Evolutionary conservation across 2,113 vertebrate species (phyloP).

Genomic region (Lamprotornis superbus): DNA sequence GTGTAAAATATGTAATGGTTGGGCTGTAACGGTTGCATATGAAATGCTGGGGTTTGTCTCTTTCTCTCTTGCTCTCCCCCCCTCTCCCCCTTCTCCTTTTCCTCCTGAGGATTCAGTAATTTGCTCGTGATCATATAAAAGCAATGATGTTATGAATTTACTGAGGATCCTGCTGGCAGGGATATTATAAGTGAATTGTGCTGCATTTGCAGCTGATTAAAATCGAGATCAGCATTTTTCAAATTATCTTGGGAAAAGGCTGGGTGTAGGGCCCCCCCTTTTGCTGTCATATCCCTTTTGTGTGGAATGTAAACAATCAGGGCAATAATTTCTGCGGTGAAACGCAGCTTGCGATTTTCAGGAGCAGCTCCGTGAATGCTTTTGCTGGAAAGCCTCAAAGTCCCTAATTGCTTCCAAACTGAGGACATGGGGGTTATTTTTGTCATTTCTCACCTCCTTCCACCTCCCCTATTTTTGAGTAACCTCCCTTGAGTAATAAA

Average conservation of each 20-base stretch:
- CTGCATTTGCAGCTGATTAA: slow-evolving; percentile 68
- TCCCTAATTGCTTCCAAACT: background rate
- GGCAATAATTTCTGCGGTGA: slow-evolving; percentile 15
- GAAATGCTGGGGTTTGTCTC: background rate
- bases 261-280: background rate
- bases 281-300: slow-evolving; percentile 56
- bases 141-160: slow-evolving; percentile 62
- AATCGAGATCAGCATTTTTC: slow-evolving; percentile 67
- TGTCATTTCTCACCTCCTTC: background rate
- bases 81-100: background rate
- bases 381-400: background rate
- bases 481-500: background rate
- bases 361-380: background rate
- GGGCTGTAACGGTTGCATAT: background rate
- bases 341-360: background rate
- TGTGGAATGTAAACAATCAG: slow-evolving; percentile 43
- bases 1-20: slow-evolving; percentile 32
- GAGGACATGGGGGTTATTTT: background rate
- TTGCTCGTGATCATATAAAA: slow-evolving; percentile 53
- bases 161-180: slow-evolving; percentile 57
- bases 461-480: background rate
- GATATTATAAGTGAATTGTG: slow-evolving; percentile 65
- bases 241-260: slow-evolving; percentile 63
- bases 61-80: background rate
- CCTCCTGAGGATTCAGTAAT: slow-evolving; percentile 60